phyloP scores from a whole-genome alignment of 1,140 invertebrate species.

The Mylabris phalerata region DNA sequence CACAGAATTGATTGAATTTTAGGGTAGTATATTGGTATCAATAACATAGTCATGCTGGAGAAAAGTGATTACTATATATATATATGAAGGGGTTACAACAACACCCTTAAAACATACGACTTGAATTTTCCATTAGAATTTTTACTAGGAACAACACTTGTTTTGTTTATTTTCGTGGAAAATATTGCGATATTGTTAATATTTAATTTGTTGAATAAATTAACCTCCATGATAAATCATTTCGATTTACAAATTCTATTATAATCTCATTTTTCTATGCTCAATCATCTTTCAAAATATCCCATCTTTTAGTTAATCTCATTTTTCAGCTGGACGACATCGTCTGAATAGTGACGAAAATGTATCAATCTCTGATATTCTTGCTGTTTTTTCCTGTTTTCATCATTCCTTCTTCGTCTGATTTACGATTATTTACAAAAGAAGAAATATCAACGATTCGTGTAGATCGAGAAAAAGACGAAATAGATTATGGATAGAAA shows the following conservation, averaged over 20 bases:
- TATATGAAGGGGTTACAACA: background rate
- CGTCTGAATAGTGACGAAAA: constrained; percentile 13
- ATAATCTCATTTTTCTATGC: too few species aligned
- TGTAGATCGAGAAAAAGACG: too few species aligned
- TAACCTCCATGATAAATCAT: too few species aligned
- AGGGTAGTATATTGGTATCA: constrained; percentile 7
- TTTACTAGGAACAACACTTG: too few species aligned
- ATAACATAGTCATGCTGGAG: constrained; percentile 7
- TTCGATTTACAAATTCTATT: too few species aligned
- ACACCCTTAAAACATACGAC: background rate
- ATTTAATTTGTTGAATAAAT: too few species aligned
- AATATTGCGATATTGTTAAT: too few species aligned
- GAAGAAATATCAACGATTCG: too few species aligned
- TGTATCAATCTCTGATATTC: constrained; percentile 5
- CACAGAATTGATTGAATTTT: constrained; percentile 8
- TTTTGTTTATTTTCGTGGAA: too few species aligned
- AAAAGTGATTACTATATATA: constrained; percentile 7
- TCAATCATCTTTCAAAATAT: too few species aligned
- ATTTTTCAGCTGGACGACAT: constrained; percentile 3
- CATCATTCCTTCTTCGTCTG: too few species aligned
- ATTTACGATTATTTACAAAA: background rate
- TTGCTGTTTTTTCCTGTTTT: background rate
- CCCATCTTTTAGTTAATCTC: constrained; percentile 2
- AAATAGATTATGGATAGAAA: too few species aligned
- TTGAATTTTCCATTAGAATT: background rate